Evolutionary conservation across 2,888 invertebrate species (phyloP).

Genomic region (Aleiodes leptofemur): DNA sequence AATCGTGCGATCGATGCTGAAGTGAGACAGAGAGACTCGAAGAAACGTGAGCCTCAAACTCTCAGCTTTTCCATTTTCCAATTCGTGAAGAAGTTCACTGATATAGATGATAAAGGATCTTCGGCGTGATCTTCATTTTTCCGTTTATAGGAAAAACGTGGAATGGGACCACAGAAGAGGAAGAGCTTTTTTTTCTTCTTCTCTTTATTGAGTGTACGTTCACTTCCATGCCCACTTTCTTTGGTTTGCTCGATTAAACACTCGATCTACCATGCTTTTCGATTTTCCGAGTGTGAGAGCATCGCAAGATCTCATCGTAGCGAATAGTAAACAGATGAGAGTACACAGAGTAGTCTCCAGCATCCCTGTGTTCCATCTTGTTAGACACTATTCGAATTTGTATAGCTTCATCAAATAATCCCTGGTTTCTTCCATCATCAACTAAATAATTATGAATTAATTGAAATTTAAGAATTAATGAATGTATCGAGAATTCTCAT

Average conservation of each 20-base stretch:
- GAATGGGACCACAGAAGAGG: neutral
- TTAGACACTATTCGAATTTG: conserved; percentile 9
- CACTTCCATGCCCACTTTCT: conserved; percentile 35
- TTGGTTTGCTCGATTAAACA: conserved; percentile 38
- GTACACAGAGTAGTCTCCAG: conserved; percentile 12
- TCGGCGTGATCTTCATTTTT: conserved; percentile 24
- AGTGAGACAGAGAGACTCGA: neutral
- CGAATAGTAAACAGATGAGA: conserved; percentile 8
- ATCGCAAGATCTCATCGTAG: conserved; percentile 26
- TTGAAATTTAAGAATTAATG: conserved; percentile 53
- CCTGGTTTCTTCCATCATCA: too few species aligned
- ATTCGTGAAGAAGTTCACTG: conserved; percentile 26
- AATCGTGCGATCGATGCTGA: conserved; percentile 55
- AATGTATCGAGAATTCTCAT: conserved; percentile 57
- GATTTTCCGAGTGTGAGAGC: conserved; percentile 41
- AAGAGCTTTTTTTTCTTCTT: neutral
- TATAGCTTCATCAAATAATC: too few species aligned
- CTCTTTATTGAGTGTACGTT: conserved; percentile 30
- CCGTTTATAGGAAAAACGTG: conserved; percentile 8
- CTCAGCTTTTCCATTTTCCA: conserved; percentile 38
- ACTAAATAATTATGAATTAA: neutral
- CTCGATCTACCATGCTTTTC: conserved; percentile 45
- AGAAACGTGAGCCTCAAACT: conserved; percentile 29
- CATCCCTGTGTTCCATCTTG: conserved; percentile 16
- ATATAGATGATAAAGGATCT: conserved; percentile 30